These are phyloP conservation scores for Aphelenchoides besseyi DNA, from an alignment of 1,140 invertebrate species.

Conservation along the genomic window DNA sequence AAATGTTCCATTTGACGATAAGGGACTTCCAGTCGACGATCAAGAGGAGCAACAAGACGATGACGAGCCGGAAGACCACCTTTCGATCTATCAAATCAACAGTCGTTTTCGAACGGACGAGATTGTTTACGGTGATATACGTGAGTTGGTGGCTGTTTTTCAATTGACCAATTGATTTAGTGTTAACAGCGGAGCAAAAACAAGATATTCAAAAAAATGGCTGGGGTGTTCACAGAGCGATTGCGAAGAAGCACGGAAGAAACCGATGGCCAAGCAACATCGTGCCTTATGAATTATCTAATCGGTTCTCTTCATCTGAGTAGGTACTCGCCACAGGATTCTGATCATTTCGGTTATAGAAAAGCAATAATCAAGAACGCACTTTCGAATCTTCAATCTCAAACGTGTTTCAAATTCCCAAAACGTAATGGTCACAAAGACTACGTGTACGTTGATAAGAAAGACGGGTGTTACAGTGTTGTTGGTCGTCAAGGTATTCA, in stretches of 20 bases:
- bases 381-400: background rate
- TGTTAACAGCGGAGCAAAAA: background rate
- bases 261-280: conserved; percentile 7
- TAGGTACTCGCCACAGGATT: background rate
- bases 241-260: background rate
- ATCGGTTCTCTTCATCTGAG: background rate
- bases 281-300: background rate
- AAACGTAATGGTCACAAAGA: background rate
- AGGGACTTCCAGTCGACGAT: background rate
- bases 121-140: background rate
- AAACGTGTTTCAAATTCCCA: background rate
- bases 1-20: no score
- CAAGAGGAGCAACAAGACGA: background rate
- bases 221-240: background rate
- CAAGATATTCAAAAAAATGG: background rate
- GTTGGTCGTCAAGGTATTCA: background rate
- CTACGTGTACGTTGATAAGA: conserved; percentile 9
- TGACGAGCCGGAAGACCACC: background rate
- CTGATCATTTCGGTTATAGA: background rate
- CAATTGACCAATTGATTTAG: background rate
- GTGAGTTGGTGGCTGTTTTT: background rate
- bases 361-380: background rate
- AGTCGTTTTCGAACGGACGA: background rate
- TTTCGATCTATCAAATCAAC: background rate
- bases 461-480: background rate